Evolutionary conservation across 2,797 vertebrate genomes (phyloP).

Genomic region (Hybognathus amarus): DNA sequence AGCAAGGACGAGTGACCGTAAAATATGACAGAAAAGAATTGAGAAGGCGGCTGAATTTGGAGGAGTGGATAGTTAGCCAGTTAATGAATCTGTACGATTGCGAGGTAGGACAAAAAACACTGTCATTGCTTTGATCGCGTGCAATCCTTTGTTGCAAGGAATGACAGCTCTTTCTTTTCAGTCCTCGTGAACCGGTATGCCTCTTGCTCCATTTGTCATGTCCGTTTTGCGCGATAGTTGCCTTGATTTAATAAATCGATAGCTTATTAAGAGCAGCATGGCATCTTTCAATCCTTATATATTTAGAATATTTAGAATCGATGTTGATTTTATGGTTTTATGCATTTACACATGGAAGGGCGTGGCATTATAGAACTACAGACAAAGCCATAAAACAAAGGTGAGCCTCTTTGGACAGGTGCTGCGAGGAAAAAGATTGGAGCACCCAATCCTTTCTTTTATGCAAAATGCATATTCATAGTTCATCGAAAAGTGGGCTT

Average conservation of each 20-base stretch:
- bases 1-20: conserved; percentile 87
- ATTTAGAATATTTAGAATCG: conserved; percentile 8
- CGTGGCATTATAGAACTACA: conserved; percentile 58
- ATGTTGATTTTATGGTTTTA: background rate
- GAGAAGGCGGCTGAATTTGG: conserved; percentile 83
- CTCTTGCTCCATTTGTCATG: conserved; percentile 20
- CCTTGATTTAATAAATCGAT: background rate
- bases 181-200: conserved; percentile 5
- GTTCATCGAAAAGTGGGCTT: conserved; percentile 17
- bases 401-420: conserved; percentile 54
- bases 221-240: background rate
- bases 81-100: conserved; percentile 86
- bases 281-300: background rate
- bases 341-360: conserved; percentile 47
- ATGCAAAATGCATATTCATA: background rate
- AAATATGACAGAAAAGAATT: conserved; percentile 90
- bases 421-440: background rate
- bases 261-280: background rate
- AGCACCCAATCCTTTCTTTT: background rate
- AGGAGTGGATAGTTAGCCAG: conserved; percentile 90
- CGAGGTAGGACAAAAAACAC: conserved; percentile 72
- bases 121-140: conserved; percentile 23
- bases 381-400: conserved; percentile 63
- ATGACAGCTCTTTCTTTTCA: conserved; percentile 31
- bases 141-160: conserved; percentile 51